Evolutionary conservation across 2,113 vertebrate species (phyloP), one percentile per base, ranked within the genome.

Genomic region (Gasterosteus aculeatus): DNA sequence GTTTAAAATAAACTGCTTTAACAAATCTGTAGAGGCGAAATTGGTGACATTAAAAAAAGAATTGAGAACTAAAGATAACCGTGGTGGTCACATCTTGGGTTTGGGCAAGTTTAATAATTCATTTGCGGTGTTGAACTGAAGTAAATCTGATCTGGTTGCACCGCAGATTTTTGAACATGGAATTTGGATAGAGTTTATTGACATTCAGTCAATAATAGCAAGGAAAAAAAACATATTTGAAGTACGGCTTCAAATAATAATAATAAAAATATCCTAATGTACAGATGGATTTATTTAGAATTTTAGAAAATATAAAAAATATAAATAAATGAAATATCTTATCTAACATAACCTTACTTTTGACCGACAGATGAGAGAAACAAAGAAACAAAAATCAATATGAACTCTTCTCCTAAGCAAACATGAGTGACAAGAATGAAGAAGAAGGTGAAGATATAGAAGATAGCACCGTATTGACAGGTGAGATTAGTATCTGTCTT

Each of bases 1-100:
- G 85, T 35, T 81, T 61, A 69, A 84, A 78, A 79, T 80, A 53
- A 59, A 72, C 77, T 51, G 81, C 68, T 84, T 85, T 85, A 83
- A 87, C 79, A 89, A 80, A 87, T 63, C 77, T 63, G 66, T 19
- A 38, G 53, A 44, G 59, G 18, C 68, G 64, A 56, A 22, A 58
- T 33, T 2, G 38, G 67, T 77, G 77, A 82, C 41, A 35, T 80
- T 62, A 26, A 41, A 62, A 26, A 80, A 80, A 71, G 66, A 65
- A 38, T 15, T 81, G 65, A 47, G 35, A 88, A 88, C 66, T 74
- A n/a, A 74, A 73, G 68, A 75, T 51, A 82, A 89, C 70, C 29
- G 73, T 61, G 39, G 80, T 66, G 78, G 82, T 84, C 67, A 65
- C 7, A 54, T 53, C 39, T 63, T 69, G 29, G 70, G 29, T 78